Conservation (phyloP, 2,113 vertebrate species). For the Chaetura pelagica region DNA sequence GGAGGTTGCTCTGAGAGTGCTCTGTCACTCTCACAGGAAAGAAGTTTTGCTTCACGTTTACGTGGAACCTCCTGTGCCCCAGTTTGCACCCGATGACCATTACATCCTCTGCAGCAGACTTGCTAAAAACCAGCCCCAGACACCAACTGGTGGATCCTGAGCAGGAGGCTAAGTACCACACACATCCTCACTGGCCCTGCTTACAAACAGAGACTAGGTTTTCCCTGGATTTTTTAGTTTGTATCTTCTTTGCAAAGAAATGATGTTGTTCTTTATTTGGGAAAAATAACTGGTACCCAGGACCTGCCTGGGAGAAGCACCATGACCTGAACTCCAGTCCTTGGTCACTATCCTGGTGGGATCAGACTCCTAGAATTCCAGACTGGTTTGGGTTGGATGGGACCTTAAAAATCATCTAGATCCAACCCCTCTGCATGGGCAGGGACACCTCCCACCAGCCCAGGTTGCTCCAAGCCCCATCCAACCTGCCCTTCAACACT, state of each 20-base stretch:
- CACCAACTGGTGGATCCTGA: neutral
- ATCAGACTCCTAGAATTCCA: no score
- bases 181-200: neutral
- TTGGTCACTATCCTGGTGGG: neutral
- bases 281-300: neutral
- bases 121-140: neutral
- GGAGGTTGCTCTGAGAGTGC: no score
- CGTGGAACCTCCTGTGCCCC: no score
- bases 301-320: neutral
- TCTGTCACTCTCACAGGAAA: no score
- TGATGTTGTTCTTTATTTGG: neutral
- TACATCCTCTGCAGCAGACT: neutral
- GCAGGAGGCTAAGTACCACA: neutral
- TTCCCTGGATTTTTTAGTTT: neutral
- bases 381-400: no score
- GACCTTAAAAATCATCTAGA: no score
- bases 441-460: no score
- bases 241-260: neutral
- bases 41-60: no score
- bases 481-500: no score
- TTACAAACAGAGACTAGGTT: neutral
- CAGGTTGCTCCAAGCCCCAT: no score
- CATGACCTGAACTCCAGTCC: neutral
- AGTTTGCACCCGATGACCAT: no score
- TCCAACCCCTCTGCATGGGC: no score